Base-by-base conservation (phyloP, 2,797 vertebrate species). In the Pseudomugil gertrudae region DNA sequence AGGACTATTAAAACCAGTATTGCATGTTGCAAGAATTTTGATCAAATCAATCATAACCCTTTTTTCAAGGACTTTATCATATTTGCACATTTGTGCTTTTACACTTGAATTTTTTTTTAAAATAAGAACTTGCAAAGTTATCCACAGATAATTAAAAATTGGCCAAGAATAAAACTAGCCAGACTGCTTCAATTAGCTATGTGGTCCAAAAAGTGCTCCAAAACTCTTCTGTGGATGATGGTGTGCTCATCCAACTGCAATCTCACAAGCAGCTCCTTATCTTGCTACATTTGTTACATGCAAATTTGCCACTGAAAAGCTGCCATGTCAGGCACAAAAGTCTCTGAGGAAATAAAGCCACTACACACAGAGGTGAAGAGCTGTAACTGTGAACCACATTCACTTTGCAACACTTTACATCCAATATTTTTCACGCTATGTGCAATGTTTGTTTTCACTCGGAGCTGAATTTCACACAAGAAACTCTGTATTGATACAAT, bases 401-500 rank as follows among this genome's bases (percentile, higher is more conserved):
- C 51, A 72, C 43, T 64, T 69, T 38, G 58, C 58, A 36, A 69
- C 63, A 55, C 32, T 61, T 15, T 67, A 27, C 53, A 8, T 26
- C n/a, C 0, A 2, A 30, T 7, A 33, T 21, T 33, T 53, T 66
- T 63, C 24, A 60, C 24, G 30, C 30, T 26, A 11, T 4, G n/a
- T 40, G 54, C 55, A 59, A 57, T 53, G 19, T 69, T 63, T 50
- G 50, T 66, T 55, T 66, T 68, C 43, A 50, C 64, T 58, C 24
- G 6, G 43, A 50, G 60, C 47, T 63, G 29, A 52, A 71, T 51
- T 19, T 14, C 15, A 11, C 0, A 4, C 23, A 67, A 71, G 57
- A 52, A 84, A 77, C 21, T 56, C 40, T 56, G 48, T 79, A 73
- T 79, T 80, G 74, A 74, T 59, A 75, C 21, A 69, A 36, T 68